phyloP scores from a whole-genome alignment of 2,113 vertebrate species.

The Platichthys stellatus region DNA sequence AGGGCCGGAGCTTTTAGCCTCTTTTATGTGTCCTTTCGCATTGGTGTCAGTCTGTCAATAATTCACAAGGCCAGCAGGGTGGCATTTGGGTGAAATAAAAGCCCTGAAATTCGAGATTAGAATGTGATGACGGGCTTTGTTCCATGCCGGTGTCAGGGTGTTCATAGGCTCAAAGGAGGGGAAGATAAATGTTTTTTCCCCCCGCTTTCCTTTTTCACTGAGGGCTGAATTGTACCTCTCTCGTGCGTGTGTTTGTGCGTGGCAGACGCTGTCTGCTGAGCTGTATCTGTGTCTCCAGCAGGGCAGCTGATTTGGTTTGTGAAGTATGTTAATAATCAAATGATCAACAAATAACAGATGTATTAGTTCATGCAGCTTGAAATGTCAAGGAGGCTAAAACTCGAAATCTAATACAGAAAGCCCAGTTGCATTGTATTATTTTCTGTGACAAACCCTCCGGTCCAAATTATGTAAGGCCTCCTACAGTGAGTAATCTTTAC shows the following conservation, averaged over 20 bases:
- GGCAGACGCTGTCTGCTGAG: constrained; percentile 64
- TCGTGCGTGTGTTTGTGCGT: constrained; percentile 46
- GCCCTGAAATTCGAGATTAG: constrained; percentile 82
- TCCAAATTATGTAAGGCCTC: constrained; percentile 85
- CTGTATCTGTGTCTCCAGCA: constrained; percentile 80
- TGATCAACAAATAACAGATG: constrained; percentile 90
- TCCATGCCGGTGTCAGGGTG: constrained; percentile 72
- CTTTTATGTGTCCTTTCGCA: constrained; percentile 80
- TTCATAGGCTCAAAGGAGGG: constrained; percentile 71
- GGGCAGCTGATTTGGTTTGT: constrained; percentile 86
- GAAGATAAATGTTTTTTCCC: constrained; percentile 72
- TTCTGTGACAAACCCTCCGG: constrained; percentile 85
- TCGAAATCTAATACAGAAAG: constrained; percentile 86
- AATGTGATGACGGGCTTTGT: constrained; percentile 80
- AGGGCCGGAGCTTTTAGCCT: constrained; percentile 75
- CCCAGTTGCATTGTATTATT: constrained; percentile 86
- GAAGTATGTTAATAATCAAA: constrained; percentile 90
- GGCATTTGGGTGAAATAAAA: constrained; percentile 80
- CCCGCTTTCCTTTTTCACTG: constrained; percentile 61
- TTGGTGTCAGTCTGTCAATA: constrained; percentile 83
- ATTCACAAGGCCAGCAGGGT: constrained; percentile 81
- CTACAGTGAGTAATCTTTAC: constrained; percentile 87
- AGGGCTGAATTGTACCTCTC: constrained; percentile 68
- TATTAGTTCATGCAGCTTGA: constrained; percentile 88
- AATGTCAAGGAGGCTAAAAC: constrained; percentile 88